Evolutionary conservation across 2,113 vertebrate genomes (phyloP).

Genomic region (Xiphophorus hellerii): DNA sequence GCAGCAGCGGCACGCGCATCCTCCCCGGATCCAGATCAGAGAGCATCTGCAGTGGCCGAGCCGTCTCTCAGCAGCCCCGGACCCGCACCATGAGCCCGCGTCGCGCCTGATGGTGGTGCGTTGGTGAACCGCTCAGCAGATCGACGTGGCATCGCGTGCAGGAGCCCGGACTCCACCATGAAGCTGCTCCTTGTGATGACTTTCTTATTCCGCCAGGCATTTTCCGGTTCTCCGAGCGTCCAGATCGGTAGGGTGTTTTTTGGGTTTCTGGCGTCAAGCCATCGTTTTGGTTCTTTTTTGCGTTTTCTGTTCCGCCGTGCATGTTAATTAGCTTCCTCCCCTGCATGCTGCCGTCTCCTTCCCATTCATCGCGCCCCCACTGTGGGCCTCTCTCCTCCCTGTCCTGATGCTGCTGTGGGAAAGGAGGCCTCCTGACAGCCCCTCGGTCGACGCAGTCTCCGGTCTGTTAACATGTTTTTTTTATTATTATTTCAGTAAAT

Average conservation of each 20-base stretch:
- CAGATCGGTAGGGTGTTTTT: constrained; percentile 63
- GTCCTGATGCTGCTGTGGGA: constrained; percentile 7
- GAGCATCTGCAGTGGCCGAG: constrained; percentile 61
- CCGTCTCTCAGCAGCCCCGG: constrained; percentile 20
- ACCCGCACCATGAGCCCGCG: constrained; percentile 43
- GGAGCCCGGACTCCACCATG: constrained; percentile 49
- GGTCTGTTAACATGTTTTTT: not conserved
- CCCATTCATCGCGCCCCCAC: not conserved
- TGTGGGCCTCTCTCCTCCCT: constrained; percentile 3
- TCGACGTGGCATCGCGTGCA: constrained; percentile 34
- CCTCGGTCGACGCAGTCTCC: constrained; percentile 30
- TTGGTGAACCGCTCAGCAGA: constrained; percentile 15
- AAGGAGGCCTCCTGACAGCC: constrained; percentile 27
- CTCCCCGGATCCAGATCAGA: constrained; percentile 12
- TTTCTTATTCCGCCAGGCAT: constrained; percentile 47
- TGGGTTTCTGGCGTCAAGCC: not conserved
- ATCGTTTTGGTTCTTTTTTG: not conserved
- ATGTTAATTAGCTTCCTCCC: not conserved
- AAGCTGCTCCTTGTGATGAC: constrained; percentile 60
- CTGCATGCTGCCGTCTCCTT: not conserved
- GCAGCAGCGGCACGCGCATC: constrained; percentile 47
- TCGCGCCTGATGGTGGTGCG: constrained; percentile 35
- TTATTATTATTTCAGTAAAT: not conserved
- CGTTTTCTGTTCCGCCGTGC: not conserved
- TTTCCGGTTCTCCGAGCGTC: constrained; percentile 69